Evolutionary conservation across 2,888 invertebrate species (phyloP).

Genomic region (Calameuta filiformis): DNA sequence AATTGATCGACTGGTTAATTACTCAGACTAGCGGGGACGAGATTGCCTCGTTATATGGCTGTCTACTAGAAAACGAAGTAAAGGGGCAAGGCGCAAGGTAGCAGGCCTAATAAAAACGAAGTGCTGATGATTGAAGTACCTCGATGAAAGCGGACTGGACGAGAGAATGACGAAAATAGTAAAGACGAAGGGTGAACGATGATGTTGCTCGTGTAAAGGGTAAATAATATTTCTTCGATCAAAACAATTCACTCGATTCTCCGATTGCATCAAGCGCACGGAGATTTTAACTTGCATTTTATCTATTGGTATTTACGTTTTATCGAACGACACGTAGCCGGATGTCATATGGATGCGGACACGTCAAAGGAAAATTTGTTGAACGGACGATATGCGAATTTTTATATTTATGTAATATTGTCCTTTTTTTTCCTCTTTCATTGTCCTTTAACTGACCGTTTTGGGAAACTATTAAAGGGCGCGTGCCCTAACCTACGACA

Average conservation of each 20-base stretch:
- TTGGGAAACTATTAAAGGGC: too few species aligned
- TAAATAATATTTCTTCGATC: conserved; percentile 42
- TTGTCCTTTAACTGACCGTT: too few species aligned
- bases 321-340: conserved; percentile 1
- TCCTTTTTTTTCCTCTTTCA: background rate
- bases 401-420: background rate
- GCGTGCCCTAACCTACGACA: too few species aligned
- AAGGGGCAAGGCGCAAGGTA: background rate
- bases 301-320: conserved; percentile 40
- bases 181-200: background rate
- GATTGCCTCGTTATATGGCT: background rate
- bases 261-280: conserved; percentile 30
- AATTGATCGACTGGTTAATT: background rate
- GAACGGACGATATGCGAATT: background rate
- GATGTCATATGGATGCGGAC: background rate
- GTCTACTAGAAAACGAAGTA: background rate
- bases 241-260: conserved; percentile 39
- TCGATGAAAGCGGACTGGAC: background rate
- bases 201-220: background rate
- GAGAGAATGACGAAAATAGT: background rate
- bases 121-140: conserved; percentile 1
- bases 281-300: conserved; percentile 14
- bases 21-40: background rate
- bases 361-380: background rate
- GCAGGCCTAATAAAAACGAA: background rate